Percentiles rank a stretch among this genome's conserved stretches.
Conservation (phyloP, 2,113 vertebrate species). For the Peromyscus californicus region DNA sequence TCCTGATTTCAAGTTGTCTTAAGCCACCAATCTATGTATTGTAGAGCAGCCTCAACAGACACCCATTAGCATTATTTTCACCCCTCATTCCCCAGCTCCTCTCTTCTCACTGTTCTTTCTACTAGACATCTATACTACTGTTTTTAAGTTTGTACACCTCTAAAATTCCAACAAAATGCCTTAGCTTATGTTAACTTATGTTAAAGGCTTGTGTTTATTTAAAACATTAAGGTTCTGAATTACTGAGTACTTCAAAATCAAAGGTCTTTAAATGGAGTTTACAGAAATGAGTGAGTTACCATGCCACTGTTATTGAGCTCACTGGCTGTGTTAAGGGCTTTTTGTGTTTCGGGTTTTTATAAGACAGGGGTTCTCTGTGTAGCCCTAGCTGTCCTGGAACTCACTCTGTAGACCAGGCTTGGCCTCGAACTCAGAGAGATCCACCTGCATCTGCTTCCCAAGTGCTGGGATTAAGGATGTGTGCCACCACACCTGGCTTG, state of each 20-base stretch:
- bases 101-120: background rate
- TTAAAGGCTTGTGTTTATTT: background rate
- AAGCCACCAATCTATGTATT: background rate
- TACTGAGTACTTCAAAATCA: background rate
- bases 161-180: background rate
- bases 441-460: background rate
- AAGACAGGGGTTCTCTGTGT: background rate
- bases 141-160: background rate
- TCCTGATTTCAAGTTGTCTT: background rate
- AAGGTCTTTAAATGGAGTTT: background rate
- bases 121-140: background rate
- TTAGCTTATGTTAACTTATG: background rate
- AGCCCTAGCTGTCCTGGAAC: background rate
- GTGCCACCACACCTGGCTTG: background rate
- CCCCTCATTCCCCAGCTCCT: background rate
- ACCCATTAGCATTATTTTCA: background rate
- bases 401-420: background rate
- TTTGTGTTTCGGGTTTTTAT: background rate
- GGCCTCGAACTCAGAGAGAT: background rate
- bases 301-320: background rate
- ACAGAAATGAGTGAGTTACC: background rate
- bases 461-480: background rate
- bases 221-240: background rate
- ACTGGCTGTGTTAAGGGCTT: background rate
- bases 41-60: background rate